These are phyloP conservation scores for human (Homo sapiens) DNA, from an alignment of 2,113 vertebrate genomes.

Conservation along the genomic window DNA sequence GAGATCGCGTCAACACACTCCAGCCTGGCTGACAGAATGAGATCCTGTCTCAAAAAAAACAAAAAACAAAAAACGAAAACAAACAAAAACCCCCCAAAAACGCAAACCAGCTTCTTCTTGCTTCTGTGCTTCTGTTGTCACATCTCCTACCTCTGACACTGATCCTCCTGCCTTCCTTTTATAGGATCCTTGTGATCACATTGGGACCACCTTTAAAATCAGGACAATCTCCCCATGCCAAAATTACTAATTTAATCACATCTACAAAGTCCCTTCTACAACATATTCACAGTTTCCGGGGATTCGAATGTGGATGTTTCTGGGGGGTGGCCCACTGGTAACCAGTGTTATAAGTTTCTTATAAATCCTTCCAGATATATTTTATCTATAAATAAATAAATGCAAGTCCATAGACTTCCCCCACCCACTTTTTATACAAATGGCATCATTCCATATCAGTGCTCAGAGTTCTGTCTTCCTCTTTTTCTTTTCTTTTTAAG, in stretches of 20 bases:
- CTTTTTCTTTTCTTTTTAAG: not conserved
- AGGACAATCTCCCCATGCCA: not conserved
- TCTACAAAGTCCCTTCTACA: not conserved
- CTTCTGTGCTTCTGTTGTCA: not conserved
- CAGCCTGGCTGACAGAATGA: too few relatives aligned
- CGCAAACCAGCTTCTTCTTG: too few relatives aligned
- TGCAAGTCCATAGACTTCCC: not conserved
- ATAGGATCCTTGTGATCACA: not conserved
- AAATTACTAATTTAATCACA: too few relatives aligned
- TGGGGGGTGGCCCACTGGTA: not conserved
- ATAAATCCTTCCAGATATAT: not conserved
- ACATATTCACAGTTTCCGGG: not conserved
- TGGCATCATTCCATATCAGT: not conserved
- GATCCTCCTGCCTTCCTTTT: not conserved
- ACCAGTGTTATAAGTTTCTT: not conserved
- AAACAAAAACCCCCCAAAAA: too few relatives aligned
- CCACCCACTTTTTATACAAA: not conserved
- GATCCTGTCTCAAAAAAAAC: too few relatives aligned
- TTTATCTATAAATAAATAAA: not conserved
- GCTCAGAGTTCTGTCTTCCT: not conserved
- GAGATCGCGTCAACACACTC: too few relatives aligned
- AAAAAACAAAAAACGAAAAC: too few relatives aligned
- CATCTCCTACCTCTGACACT: not conserved
- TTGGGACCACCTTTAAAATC: not conserved
- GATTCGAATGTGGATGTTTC: too few relatives aligned